Evolutionary conservation across 2,888 invertebrate genomes (phyloP).

Genomic region (Teleiodes luculella): DNA sequence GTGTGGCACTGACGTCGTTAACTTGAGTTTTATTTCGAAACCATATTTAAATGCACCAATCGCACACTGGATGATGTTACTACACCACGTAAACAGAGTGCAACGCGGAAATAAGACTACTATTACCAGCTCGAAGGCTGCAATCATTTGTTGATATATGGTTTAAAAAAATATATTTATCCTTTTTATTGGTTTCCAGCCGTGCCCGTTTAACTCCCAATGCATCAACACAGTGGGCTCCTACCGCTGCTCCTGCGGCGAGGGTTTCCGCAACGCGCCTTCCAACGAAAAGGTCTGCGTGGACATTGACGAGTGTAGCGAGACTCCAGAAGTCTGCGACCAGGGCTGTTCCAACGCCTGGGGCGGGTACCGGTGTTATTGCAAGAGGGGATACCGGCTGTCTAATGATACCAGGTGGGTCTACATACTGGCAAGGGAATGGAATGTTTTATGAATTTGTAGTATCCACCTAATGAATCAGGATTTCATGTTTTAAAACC

Average conservation of each 20-base stretch:
- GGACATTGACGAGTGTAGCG: constrained; percentile 85
- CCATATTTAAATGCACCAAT: too few relatives aligned
- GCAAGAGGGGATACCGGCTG: constrained; percentile 89
- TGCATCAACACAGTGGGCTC: constrained; percentile 72
- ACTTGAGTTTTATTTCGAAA: too few relatives aligned
- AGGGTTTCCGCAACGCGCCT: constrained; percentile 65
- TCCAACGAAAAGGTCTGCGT: constrained; percentile 73
- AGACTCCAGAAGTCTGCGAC: constrained; percentile 81
- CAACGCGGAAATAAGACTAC: too few relatives aligned
- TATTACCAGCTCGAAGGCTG: too few relatives aligned
- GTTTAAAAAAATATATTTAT: neutral
- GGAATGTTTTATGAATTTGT: too few relatives aligned
- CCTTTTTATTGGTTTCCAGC: constrained; percentile 43
- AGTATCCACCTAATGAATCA: too few relatives aligned
- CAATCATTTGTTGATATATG: constrained; percentile 12
- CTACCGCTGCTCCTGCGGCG: constrained; percentile 63
- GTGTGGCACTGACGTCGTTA: too few relatives aligned
- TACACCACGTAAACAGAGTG: too few relatives aligned
- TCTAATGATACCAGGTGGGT: constrained; percentile 82
- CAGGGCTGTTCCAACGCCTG: constrained; percentile 94
- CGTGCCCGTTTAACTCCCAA: constrained; percentile 61
- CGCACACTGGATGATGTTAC: too few relatives aligned
- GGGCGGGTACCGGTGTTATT: constrained; percentile 95
- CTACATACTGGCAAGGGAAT: neutral
- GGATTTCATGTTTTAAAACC: too few relatives aligned